phyloP scores from a whole-genome alignment of 2,797 vertebrate species.

The Lerista edwardsae region DNA sequence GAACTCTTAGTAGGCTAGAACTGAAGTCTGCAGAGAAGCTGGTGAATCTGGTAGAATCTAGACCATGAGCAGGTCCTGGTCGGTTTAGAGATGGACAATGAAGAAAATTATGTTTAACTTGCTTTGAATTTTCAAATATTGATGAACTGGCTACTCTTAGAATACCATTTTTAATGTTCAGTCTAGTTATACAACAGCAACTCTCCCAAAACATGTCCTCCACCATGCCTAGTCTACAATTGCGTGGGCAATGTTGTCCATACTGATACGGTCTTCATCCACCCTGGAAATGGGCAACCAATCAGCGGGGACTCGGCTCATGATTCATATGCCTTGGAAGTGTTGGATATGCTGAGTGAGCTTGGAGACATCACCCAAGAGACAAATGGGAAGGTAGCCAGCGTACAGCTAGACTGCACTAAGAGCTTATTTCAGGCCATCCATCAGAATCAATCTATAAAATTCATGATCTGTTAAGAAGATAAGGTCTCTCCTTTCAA shows the following conservation, averaged over 20 bases:
- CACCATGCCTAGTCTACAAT: not conserved
- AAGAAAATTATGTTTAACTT: too few relatives aligned
- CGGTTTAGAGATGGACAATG: too few relatives aligned
- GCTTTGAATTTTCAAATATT: too few relatives aligned
- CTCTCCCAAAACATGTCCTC: not conserved
- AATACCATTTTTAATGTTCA: not conserved
- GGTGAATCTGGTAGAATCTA: too few relatives aligned
- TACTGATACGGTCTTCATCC: not conserved
- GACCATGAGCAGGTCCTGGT: too few relatives aligned
- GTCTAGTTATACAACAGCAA: not conserved
- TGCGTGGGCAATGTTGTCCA: not conserved
- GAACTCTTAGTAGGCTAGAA: too few relatives aligned
- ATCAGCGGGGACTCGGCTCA: not conserved
- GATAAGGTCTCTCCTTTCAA: conserved; percentile 20
- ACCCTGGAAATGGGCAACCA: not conserved
- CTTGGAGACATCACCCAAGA: not conserved
- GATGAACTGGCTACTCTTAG: too few relatives aligned
- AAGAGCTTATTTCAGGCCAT: conserved; percentile 25
- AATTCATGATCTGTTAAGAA: conserved; percentile 30
- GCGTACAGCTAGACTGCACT: conserved; percentile 3
- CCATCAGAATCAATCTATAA: conserved; percentile 26
- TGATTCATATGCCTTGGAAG: not conserved
- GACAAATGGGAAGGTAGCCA: conserved; percentile 2
- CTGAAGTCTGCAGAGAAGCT: too few relatives aligned
- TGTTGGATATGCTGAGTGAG: not conserved